A percentile compares a stretch with the other conserved stretches of the same genome.
Conservation (phyloP, 2,113 vertebrate genomes). For the Ailurus styani region DNA sequence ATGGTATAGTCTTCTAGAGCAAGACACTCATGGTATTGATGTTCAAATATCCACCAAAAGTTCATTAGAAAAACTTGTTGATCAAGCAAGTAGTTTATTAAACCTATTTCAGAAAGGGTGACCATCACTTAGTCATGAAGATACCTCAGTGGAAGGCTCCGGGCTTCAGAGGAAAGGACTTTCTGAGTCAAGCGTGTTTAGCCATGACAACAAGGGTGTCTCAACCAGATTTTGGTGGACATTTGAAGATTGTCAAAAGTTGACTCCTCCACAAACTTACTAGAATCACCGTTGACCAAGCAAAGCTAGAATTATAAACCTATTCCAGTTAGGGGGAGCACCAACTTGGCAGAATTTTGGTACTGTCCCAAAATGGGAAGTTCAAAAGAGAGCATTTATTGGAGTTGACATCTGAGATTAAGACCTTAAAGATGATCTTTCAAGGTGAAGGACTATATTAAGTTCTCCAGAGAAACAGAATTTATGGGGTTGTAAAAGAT, state of each 20-base stretch:
- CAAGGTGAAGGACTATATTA: not conserved
- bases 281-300: not conserved
- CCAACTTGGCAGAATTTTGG: not conserved
- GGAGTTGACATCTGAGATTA: not conserved
- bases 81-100: not conserved
- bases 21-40: not conserved
- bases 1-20: not conserved
- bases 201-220: not conserved
- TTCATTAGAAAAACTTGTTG: not conserved
- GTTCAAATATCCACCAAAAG: not conserved
- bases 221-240: rapidly evolving
- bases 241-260: not conserved
- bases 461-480: not conserved
- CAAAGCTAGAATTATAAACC: not conserved
- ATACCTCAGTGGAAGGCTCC: not conserved
- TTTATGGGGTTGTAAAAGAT: not conserved
- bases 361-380: not conserved
- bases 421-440: not conserved
- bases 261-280: not conserved
- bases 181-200: not conserved
- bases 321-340: not conserved
- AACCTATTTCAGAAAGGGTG: not conserved
- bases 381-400: not conserved
- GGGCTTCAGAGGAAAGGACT: not conserved
- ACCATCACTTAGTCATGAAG: not conserved